Conservation (phyloP, 2,113 vertebrate species). For the human region DNA sequence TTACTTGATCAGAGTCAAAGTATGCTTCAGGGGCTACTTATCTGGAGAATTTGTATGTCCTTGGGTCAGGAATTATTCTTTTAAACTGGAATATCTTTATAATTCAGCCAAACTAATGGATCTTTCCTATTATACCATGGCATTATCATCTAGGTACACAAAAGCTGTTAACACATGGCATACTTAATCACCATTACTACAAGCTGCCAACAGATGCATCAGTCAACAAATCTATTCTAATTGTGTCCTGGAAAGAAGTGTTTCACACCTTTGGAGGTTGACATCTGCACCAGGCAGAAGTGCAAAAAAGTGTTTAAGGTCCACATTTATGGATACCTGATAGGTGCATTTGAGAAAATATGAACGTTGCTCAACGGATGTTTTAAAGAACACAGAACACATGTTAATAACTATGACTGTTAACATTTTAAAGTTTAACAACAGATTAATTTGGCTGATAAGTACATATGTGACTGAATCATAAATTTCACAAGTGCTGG, state of each 20-base stretch:
- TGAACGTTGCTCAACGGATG: background rate
- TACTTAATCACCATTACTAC: slow-evolving; percentile 10
- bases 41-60: background rate
- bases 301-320: slow-evolving; percentile 37
- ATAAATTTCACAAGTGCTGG: background rate
- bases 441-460: slow-evolving; percentile 32
- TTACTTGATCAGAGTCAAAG: background rate
- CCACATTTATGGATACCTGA: background rate
- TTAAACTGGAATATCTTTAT: slow-evolving; percentile 42
- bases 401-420: background rate
- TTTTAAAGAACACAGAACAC: background rate
- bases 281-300: slow-evolving; percentile 52
- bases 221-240: slow-evolving; percentile 39
- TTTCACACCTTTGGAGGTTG: slow-evolving; percentile 55
- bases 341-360: slow-evolving; percentile 44
- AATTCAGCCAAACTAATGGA: background rate
- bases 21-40: background rate
- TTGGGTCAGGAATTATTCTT: slow-evolving; percentile 7
- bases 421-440: slow-evolving; percentile 43
- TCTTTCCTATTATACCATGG: background rate
- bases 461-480: background rate
- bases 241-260: background rate
- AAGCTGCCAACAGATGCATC: slow-evolving; percentile 28
- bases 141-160: background rate
- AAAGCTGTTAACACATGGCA: slow-evolving; percentile 8